Percentiles rank a stretch among this genome's conserved stretches.
Conservation (phyloP, 2,888 invertebrate genomes). For the Drosophila colorata region DNA sequence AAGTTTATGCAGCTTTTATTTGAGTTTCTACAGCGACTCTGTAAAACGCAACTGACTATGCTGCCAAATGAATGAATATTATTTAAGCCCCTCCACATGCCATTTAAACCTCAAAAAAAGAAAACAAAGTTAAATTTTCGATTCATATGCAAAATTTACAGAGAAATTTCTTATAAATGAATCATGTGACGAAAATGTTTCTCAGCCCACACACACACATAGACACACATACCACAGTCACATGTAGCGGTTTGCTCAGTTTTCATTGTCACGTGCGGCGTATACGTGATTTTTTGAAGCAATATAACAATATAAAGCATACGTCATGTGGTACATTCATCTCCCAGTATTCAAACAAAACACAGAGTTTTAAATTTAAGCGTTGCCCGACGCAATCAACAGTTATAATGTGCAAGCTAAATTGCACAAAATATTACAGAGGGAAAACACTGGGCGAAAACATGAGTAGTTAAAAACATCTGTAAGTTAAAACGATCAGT, state of each 20-base stretch:
- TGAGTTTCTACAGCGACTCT: no score
- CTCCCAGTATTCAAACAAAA: slow-evolving; percentile 10
- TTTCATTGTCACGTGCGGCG: slow-evolving; percentile 69
- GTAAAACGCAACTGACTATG: no score
- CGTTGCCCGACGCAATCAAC: not conserved
- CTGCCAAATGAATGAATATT: slow-evolving; percentile 30
- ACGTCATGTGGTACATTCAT: slow-evolving; percentile 65
- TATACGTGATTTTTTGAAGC: slow-evolving; percentile 69
- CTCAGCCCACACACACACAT: slow-evolving; percentile 12
- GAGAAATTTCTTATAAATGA: slow-evolving; percentile 46
- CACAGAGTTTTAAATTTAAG: slow-evolving; percentile 6
- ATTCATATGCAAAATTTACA: slow-evolving; percentile 31
- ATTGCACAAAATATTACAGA: not conserved
- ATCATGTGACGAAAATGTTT: slow-evolving; percentile 53
- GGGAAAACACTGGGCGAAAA: not conserved
- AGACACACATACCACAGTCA: not conserved
- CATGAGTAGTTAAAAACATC: not conserved
- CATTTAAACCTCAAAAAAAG: slow-evolving; percentile 2
- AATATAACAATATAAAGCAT: slow-evolving; percentile 61
- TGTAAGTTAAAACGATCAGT: slow-evolving; percentile 5
- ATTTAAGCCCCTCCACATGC: slow-evolving; percentile 21
- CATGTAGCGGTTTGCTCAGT: slow-evolving; percentile 10
- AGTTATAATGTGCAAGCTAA: slow-evolving; percentile 22
- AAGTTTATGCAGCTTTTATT: no score
- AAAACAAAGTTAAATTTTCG: slow-evolving; percentile 15